Conservation (phyloP, 2,113 vertebrate genomes). For the Protobothrops mucrosquamatus region DNA sequence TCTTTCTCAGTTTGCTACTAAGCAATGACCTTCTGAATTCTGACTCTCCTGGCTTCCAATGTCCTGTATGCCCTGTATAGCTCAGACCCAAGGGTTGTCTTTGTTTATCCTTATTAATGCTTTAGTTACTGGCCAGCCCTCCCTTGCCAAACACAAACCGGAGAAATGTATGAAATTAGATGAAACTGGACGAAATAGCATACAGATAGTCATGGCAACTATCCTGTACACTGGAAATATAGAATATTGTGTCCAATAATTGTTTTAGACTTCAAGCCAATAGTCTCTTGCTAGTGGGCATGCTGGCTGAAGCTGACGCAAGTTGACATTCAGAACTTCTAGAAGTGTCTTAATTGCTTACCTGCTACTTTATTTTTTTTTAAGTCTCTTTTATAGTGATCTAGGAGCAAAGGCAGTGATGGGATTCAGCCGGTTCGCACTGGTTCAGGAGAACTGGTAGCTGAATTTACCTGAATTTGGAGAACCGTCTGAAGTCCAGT, state of each 20-base stretch:
- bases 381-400: neutral
- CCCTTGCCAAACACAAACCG: neutral
- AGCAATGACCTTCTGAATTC: neutral
- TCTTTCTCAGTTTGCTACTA: neutral
- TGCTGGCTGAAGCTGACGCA: neutral
- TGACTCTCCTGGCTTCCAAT: neutral
- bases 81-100: neutral
- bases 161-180: neutral
- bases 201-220: neutral
- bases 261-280: neutral
- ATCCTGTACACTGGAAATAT: neutral
- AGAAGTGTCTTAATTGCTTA: neutral
- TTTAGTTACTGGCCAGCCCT: neutral
- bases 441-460: no score
- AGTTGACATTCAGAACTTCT: neutral
- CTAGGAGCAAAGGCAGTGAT: rapidly evolving
- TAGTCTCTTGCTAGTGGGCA: neutral
- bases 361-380: neutral
- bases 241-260: neutral
- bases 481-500: no score
- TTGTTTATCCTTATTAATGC: neutral
- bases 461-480: no score
- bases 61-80: neutral
- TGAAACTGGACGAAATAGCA: neutral
- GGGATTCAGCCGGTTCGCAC: no score